Base-by-base conservation (phyloP, 1,140 invertebrate genomes). In the Heliconius himera region DNA sequence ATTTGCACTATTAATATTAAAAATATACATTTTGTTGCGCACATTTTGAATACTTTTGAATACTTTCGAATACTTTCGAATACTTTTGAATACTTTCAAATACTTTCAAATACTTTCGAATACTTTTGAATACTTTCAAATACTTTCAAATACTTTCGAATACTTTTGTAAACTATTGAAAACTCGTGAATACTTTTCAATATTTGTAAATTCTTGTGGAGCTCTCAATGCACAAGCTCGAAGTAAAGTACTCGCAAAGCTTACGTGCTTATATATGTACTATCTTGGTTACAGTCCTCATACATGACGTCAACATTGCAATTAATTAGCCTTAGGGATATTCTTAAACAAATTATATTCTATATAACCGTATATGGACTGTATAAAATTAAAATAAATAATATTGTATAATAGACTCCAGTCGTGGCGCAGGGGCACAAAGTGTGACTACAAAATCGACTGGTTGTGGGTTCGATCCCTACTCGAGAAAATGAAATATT, bases 1-100 rank as follows among this genome's bases (percentile, higher is more conserved):
- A 29, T 41, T 66, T 75, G 74, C 54, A 66, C 26, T n/a, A 75
- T 54, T 49, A 75, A 22, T 13, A 60, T 38, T 20, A 75, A 22
- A 38, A 41, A 36, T 22, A 75, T 66, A 0, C 66, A 75, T 36
- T 66, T 66, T 3, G 20, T 38, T 36, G 36, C 20, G 33, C 51
- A 66, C 74, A 75, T n/a, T n/a, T n/a, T n/a, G 33, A 33, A 33
- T 33, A 33, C 4, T 33, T 33, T 33, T 33, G 0, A 51, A 51
- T 18, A 18, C 0, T 18, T 5, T 20, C 5, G 5, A 18, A 51
- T 51, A 36, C 5, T 36, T 8, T 6, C 4, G 6, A 20, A 54
- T 20, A 54, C 6, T 18, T n/a, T 54, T 8, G 3, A 6, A 36
- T 36, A 36, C 6, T 36, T 36, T 36, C 0, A 6, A 8, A 36